Percentiles rank a stretch among this genome's conserved stretches.
These are phyloP conservation scores for Actinia equina DNA, from an alignment of 64 coral and sea anemone species.

Conservation along the genomic window DNA sequence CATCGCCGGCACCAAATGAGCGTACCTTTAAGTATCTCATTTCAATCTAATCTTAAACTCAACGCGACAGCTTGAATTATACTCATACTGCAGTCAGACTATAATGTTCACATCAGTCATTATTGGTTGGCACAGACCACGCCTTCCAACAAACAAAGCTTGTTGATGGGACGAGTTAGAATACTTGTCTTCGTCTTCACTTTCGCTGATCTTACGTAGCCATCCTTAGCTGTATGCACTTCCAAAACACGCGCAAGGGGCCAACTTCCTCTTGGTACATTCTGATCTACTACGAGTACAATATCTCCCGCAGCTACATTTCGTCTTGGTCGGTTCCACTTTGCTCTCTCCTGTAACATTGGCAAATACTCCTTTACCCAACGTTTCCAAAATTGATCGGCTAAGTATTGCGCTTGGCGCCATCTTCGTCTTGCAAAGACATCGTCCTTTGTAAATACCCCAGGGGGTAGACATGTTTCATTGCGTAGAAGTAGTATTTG, in stretches of 20 bases:
- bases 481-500: not conserved
- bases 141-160: not conserved
- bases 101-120: no score
- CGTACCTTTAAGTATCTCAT: no score
- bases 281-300: constrained; percentile 22
- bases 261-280: not conserved
- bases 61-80: no score
- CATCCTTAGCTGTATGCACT: not conserved
- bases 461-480: constrained; percentile 8
- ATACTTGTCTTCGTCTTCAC: not conserved
- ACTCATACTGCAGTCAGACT: no score
- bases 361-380: constrained; percentile 31
- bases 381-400: constrained; percentile 32
- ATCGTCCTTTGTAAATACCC: constrained; percentile 28
- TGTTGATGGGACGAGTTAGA: not conserved
- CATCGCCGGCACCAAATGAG: no score
- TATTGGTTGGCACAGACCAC: no score
- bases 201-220: not conserved
- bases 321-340: constrained; percentile 16
- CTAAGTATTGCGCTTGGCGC: constrained; percentile 15
- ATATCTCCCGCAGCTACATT: constrained; percentile 15
- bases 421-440: constrained; percentile 2
- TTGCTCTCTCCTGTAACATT: constrained; percentile 3
- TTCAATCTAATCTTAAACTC: no score
- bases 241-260: not conserved